phyloP scores from a whole-genome alignment of 2,888 invertebrate genomes.

The Cosmia trapezina region DNA sequence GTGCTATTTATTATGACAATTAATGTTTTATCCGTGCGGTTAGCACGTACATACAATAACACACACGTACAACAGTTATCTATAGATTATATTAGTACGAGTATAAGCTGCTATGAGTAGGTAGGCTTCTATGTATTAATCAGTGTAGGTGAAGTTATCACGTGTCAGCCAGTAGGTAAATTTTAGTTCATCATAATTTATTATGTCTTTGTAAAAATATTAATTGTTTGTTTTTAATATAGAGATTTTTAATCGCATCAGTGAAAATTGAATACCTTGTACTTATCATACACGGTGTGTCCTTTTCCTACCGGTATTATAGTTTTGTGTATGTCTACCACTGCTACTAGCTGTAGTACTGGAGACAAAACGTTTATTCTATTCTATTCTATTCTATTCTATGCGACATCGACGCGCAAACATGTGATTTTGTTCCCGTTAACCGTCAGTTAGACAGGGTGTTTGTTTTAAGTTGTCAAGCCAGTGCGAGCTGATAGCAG shows the following conservation, averaged over 20 bases:
- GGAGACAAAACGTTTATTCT: no score
- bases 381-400: no score
- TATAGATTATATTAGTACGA: constrained; percentile 9
- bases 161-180: not conserved
- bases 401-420: not conserved
- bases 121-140: not conserved
- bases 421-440: no score
- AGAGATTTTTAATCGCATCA: not conserved
- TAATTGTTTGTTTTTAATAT: not conserved
- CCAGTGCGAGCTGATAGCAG: no score
- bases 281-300: not conserved
- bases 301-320: no score
- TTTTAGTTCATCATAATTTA: not conserved
- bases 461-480: no score
- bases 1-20: not conserved
- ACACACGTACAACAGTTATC: constrained; percentile 3
- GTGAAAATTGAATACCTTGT: not conserved
- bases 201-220: not conserved
- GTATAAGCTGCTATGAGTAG: constrained; percentile 11
- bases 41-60: not conserved
- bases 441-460: no score
- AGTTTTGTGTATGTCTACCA: no score
- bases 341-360: no score
- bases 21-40: not conserved
- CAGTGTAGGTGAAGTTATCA: not conserved